Percentiles rank a stretch among this genome's conserved stretches.
These are phyloP conservation scores for Shinisaurus crocodilurus DNA, from an alignment of 2,113 vertebrate species.

Conservation along the genomic window DNA sequence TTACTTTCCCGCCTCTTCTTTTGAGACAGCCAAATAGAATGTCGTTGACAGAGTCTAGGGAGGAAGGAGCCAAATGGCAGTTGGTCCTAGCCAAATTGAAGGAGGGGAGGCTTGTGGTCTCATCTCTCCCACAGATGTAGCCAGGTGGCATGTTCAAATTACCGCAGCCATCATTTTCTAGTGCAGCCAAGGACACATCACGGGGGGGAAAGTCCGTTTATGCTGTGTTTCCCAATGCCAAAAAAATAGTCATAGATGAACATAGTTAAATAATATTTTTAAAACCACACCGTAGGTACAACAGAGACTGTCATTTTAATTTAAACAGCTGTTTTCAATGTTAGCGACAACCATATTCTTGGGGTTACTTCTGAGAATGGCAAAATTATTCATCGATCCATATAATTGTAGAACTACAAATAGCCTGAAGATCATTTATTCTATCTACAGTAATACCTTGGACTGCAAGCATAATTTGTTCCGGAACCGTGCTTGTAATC, in stretches of 20 bases:
- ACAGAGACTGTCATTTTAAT: background rate
- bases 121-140: background rate
- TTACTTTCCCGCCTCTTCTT: background rate
- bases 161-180: background rate
- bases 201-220: background rate
- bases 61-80: background rate
- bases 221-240: background rate
- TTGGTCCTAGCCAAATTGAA: background rate
- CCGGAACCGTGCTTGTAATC: too few relatives aligned
- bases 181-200: background rate
- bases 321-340: background rate
- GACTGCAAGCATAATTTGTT: too few relatives aligned
- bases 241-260: background rate
- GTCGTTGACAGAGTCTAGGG: background rate
- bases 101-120: background rate
- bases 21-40: background rate
- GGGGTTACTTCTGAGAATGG: background rate
- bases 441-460: too few relatives aligned
- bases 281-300: background rate
- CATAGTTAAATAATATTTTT: background rate
- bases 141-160: background rate
- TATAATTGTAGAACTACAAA: background rate
- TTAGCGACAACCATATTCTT: background rate
- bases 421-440: background rate
- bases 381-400: background rate